Base-by-base conservation (phyloP, 2,888 invertebrate species). In the Sinelater perroti region DNA sequence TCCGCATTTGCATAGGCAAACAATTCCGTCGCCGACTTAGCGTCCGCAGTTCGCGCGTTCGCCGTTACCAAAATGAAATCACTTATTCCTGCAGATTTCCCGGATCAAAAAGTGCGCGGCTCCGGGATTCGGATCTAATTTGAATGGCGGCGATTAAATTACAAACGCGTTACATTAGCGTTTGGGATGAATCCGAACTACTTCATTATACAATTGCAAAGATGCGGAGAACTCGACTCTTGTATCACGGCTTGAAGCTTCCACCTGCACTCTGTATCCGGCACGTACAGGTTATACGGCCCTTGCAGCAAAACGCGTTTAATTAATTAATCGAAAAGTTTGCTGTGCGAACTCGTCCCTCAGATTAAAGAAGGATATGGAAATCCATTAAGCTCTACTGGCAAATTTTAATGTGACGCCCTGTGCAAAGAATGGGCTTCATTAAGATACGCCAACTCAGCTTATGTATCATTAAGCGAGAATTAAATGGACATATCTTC, bases 1-100 rank as follows among this genome's bases (percentile, higher is more conserved):
- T 45, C 31, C 21, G 40, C 38, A 55, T 55, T 55, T 47, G 28
- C 55, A 55, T 55, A 55, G 36, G 14, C 55, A 55, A 55, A 55
- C 55, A 55, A 42, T 40, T 47, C 47, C 40, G 40, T 31, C 36
- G 45, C 31, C 47, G 42, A 55, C 36, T 30, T 55, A 40, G 21
- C 38, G 35, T 47, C 47, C 40, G 11, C 28, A 13, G 35, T 35
- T 52, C 42, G 33, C 18, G 46, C 46, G 14, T 40, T 54, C 17
- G 16, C 33, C 10, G 35, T 45, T 45, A 45, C 11, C 46, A 46
- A 54, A 54, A 53, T 53, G 28, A 45, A 45, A 54, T 35, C 35
- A 46, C 36, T 45, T 54, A 54, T 52, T 52, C 52, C 1, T 14
- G 13, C 13, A 8, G 31, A 42, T 51, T 33, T 30, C 16, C 31